Percentiles rank a stretch among this genome's conserved stretches.
Evolutionary conservation across 2,888 invertebrate species (phyloP).

Genomic region (Tolmerus cingulatus): DNA sequence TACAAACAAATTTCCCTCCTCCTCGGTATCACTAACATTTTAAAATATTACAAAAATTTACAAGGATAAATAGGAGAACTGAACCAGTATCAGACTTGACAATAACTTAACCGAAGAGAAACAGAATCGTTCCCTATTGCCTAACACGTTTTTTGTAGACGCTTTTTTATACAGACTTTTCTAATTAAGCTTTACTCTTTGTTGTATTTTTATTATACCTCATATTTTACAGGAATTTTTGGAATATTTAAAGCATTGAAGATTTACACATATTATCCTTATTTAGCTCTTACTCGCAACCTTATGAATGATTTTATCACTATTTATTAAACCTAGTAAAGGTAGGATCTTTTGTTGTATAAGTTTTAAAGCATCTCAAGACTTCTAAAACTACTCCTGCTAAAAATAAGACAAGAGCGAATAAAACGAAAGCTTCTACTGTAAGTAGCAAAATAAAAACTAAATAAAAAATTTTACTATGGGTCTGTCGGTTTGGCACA

Average conservation of each 20-base stretch:
- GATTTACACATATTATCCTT: conserved; percentile 23
- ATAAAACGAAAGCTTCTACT: background rate
- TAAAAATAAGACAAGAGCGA: background rate
- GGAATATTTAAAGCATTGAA: conserved; percentile 37
- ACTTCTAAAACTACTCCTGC: background rate
- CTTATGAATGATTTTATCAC: conserved; percentile 29
- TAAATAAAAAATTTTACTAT: background rate
- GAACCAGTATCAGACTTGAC: conserved; percentile 26
- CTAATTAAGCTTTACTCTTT: conserved; percentile 28
- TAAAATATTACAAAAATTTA: conserved; percentile 41
- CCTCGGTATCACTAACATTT: conserved; percentile 19
- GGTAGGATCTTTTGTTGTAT: conserved; percentile 41
- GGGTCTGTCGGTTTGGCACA: background rate
- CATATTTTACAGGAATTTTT: conserved; percentile 38
- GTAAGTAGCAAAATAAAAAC: background rate
- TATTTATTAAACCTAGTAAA: conserved; percentile 19
- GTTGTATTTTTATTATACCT: background rate
- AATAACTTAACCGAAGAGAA: conserved; percentile 15
- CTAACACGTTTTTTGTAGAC: conserved; percentile 2
- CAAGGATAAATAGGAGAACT: conserved; percentile 33
- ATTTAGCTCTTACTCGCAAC: background rate
- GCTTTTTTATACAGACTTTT: conserved; percentile 32
- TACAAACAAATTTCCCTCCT: conserved; percentile 33
- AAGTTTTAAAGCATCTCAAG: conserved; percentile 35
- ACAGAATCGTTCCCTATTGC: conserved; percentile 5